Evolutionary conservation across 2,113 vertebrate genomes (phyloP).

Genomic region (Silurus asotus): DNA sequence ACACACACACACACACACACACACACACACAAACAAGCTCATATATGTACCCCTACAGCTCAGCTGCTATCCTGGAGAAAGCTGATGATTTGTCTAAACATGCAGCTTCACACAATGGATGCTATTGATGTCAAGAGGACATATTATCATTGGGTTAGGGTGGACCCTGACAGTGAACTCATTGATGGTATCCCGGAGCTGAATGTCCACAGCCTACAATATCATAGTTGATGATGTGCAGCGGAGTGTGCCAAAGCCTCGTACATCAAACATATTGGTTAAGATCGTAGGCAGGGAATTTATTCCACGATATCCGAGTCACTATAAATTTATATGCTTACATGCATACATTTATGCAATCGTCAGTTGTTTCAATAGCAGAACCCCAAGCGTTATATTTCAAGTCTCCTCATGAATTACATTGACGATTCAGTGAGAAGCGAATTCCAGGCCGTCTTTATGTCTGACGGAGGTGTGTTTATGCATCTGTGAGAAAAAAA

Average conservation of each 20-base stretch:
- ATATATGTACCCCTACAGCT: conserved; percentile 8
- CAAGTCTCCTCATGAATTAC: conserved; percentile 2
- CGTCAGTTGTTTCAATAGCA: not conserved
- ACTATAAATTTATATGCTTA: not conserved
- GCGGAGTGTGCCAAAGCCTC: conserved; percentile 12
- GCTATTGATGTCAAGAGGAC: conserved; percentile 42
- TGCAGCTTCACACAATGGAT: conserved; percentile 47
- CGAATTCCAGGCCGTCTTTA: not conserved
- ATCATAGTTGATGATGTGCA: not conserved
- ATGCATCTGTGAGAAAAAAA: not conserved
- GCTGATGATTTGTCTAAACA: conserved; percentile 48
- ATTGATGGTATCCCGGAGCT: conserved; percentile 21
- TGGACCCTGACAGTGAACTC: conserved; percentile 24
- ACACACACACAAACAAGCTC: not conserved
- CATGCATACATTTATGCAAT: conserved; percentile 1
- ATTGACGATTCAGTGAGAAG: not conserved
- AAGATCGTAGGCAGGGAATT: not conserved
- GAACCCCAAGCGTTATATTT: not conserved
- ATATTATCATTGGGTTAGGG: not conserved
- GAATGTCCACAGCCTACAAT: conserved; percentile 19
- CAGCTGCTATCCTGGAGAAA: conserved; percentile 48
- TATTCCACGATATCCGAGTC: not conserved
- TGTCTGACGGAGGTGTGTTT: not conserved
- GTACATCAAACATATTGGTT: not conserved
- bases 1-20: too few relatives aligned